Percentiles rank a stretch among this genome's conserved stretches.
These are phyloP conservation scores for Anthopleura sola DNA, from an alignment of 64 coral and sea anemone species.

Conservation along the genomic window DNA sequence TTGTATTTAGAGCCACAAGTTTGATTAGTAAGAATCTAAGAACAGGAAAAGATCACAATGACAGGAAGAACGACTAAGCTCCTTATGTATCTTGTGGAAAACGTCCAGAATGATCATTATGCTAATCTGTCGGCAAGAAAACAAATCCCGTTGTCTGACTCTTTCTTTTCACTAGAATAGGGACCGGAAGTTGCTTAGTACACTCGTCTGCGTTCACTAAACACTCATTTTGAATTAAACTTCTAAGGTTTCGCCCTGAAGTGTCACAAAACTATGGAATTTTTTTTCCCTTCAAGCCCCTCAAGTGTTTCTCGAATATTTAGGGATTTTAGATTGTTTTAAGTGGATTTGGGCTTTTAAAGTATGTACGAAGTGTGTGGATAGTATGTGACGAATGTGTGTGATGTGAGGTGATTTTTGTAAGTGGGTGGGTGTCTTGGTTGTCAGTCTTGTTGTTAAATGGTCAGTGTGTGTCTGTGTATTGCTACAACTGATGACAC, in stretches of 20 bases:
- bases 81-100: slow-evolving; percentile 28
- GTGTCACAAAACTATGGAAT: neutral
- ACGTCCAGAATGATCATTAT: slow-evolving; percentile 30
- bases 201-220: slow-evolving; percentile 39
- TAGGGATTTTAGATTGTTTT: neutral
- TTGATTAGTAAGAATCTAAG: slow-evolving; percentile 1
- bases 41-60: slow-evolving; percentile 24
- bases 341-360: neutral
- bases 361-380: too few relatives aligned
- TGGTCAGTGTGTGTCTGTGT: neutral
- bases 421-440: neutral
- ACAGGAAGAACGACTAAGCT: slow-evolving; percentile 20
- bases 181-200: slow-evolving; percentile 60
- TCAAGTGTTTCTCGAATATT: neutral
- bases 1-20: neutral
- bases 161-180: slow-evolving; percentile 58
- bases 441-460: neutral
- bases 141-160: slow-evolving; percentile 53
- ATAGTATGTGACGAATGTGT: neutral
- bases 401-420: neutral
- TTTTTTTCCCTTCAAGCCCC: neutral
- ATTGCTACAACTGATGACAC: neutral
- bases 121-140: slow-evolving; percentile 33
- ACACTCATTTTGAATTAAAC: slow-evolving; percentile 5
- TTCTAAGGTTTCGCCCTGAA: neutral